Percentiles rank a stretch among this genome's conserved stretches.
phyloP scores from a whole-genome alignment of 2,797 vertebrate genomes.

The Poeciliopsis infans region DNA sequence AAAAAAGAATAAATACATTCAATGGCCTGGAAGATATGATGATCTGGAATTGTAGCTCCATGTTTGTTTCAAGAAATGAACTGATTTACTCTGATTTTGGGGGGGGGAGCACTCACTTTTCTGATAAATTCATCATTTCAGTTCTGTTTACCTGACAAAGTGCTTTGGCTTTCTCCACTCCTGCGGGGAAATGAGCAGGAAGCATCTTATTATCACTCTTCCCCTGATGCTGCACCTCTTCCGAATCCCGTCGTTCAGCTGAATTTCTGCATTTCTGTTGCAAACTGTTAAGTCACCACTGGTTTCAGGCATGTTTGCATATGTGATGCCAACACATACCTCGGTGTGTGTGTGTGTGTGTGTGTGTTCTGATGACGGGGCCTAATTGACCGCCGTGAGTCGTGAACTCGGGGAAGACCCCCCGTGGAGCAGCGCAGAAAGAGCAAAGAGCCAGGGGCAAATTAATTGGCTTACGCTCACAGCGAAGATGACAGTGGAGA shows the following conservation, averaged over 20 bases:
- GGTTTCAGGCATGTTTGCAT: slow-evolving; percentile 15
- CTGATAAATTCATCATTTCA: neutral
- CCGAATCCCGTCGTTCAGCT: slow-evolving; percentile 29
- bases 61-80: neutral
- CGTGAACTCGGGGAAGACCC: slow-evolving; percentile 38
- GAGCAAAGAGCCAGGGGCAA: slow-evolving; percentile 57
- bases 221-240: slow-evolving; percentile 15
- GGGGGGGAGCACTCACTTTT: neutral
- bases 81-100: neutral
- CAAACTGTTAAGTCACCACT: slow-evolving; percentile 41
- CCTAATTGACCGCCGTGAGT: slow-evolving; percentile 57
- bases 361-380: slow-evolving; percentile 36
- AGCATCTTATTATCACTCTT: slow-evolving; percentile 24
- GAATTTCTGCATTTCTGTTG: slow-evolving; percentile 34
- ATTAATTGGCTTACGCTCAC: slow-evolving; percentile 58
- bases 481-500: slow-evolving; percentile 40
- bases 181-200: slow-evolving; percentile 16
- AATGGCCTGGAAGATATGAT: neutral
- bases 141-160: neutral
- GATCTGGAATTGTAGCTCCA: neutral
- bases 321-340: slow-evolving; percentile 43
- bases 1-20: neutral
- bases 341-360: slow-evolving; percentile 50
- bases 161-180: neutral
- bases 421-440: slow-evolving; percentile 40